A percentile compares a stretch with the other conserved stretches of the same genome.
Evolutionary conservation across 2,113 vertebrate species (phyloP).

Genomic region (Phylloscopus whistleri): DNA sequence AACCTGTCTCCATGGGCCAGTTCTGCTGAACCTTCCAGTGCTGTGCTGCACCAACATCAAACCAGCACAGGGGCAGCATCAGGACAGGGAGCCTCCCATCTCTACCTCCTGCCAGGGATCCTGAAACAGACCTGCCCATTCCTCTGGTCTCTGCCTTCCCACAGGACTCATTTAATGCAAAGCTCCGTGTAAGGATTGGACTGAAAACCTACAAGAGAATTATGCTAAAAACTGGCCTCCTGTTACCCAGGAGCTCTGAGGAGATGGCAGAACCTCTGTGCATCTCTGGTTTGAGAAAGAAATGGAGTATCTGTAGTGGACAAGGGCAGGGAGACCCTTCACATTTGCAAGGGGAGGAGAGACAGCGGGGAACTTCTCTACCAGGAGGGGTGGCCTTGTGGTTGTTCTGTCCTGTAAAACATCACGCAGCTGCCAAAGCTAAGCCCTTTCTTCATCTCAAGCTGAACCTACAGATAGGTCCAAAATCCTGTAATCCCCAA

Average conservation of each 20-base stretch:
- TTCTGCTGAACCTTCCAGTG: not conserved
- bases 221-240: not conserved
- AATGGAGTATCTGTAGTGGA: not conserved
- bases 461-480: not conserved
- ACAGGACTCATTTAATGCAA: not conserved
- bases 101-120: not conserved
- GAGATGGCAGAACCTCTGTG: not conserved
- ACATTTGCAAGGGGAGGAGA: not conserved
- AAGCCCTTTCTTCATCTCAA: not conserved
- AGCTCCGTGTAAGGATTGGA: not conserved
- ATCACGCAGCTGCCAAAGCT: not conserved
- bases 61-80: not conserved
- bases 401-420: not conserved
- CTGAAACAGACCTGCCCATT: rapidly evolving
- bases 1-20: rapidly evolving
- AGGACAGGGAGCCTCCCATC: not conserved
- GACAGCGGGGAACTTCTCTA: not conserved
- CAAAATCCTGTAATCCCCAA: not conserved
- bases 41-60: not conserved
- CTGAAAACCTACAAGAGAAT: not conserved
- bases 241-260: not conserved
- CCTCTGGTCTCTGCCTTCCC: not conserved
- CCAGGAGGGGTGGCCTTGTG: not conserved
- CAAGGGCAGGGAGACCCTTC: not conserved
- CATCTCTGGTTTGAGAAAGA: not conserved